Evolutionary conservation across 35 echinoderm and acorn worm genomes (phyloP), one percentile per base, ranked within the genome.

Genomic region (Anneissia japonica): DNA sequence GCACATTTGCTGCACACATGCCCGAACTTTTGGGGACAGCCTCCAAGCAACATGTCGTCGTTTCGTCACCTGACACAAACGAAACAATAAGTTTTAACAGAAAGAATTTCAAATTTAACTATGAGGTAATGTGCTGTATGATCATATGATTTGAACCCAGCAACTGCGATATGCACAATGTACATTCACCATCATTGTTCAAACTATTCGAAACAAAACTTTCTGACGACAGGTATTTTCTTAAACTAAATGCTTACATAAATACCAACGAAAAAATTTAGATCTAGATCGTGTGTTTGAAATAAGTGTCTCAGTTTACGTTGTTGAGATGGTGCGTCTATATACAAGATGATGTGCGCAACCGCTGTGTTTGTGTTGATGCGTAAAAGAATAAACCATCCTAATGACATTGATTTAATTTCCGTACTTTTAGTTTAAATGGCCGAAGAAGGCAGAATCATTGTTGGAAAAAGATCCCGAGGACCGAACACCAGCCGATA

Each of bases 51-150:
- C 86, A 88, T 0, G 86, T 86, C 36, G 89, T 93, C 9, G 82
- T 93, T 38, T 80, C 82, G 0, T 72, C 87, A 29, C 17, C 51
- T 12, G 30, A 14, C 19, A 82, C 78, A 31, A 93, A 86, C 23
- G 95, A 98, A 75, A 88, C 75, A 16, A 84, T 98, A 14, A 89
- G 82, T 21, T 99, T 99, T 81, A 86, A 99, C 82, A 82, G 86
- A 31, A 86, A 83, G 0, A 86, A 94, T 41, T 99, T 86, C 74
- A 88, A 91, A 41, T 86, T 79, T 83, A 99, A 92, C 23, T 91
- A 94, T 32, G 96, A 99, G 89, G 96, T 99, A 74, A 85, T 4
- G 19, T 36, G 4, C 11, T 36, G n/a, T n/a, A 79, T 37, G 34
- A 41, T n/a, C 37, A 81, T 12, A 77, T 80, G 12, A 34, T 46